Base-by-base conservation (phyloP, 2,113 vertebrate species). In the Microcebus griseorufus region DNA sequence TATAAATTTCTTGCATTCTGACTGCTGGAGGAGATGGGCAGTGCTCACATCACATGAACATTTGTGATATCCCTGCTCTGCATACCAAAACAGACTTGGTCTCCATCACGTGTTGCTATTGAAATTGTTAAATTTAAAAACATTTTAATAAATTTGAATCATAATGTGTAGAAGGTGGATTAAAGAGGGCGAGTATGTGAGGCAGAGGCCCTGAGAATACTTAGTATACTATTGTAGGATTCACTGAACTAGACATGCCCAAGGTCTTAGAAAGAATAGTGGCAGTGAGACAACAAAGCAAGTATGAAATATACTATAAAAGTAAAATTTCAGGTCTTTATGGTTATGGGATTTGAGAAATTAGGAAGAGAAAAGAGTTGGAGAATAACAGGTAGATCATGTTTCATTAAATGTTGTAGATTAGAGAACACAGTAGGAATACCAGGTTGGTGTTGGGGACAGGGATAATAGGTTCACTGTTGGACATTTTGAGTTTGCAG, bases 301-400 rank as follows among this genome's bases (percentile, higher is more conserved):
- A 2, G 1, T 22, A 7, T 27, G 18, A 72, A 53, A 17, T 10
- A 13, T 3, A 4, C 0, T 9, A 4, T 18, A 10, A 17, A 37
- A 51, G 13, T 51, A 48, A 29, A 32, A 18, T 25, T 16, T 64
- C 48, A 29, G 51, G 65, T 4, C 7, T 92, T 70, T 0, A 51
- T 64, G 42, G 6, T 65, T 69, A 7, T n/a, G 14, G 13, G 29
- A 25, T 55, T 48, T 76, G 27, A 32, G 72, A 22, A 25, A 82
- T 45, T 14, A 34, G 69, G 22, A 70, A 81, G 58, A 81, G 67
- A 58, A 48, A 39, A 10, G 17, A 82, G 37, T 62, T 88, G 29
- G 51, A 18, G 83, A 20, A 20, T 42, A 27, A 51, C 2, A n/a
- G 62, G n/a, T 78, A 22, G 48, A 67, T 32, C 6, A 7, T 70